Percentiles rank a stretch among this genome's conserved stretches.
Evolutionary conservation across 1,140 invertebrate species (phyloP).

Genomic region (Hyles vespertilio): DNA sequence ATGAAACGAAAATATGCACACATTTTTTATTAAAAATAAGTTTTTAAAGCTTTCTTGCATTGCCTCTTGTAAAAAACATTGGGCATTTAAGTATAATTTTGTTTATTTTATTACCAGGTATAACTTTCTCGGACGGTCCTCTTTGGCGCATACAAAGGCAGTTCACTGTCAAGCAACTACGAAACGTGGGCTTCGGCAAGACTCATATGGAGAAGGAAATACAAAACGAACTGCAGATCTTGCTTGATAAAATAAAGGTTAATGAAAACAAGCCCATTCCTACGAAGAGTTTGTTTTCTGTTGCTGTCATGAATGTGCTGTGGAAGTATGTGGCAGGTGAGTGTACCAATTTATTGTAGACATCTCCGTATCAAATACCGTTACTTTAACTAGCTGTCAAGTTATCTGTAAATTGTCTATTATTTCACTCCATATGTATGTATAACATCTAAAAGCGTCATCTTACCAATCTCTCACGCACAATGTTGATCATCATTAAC

Average conservation of each 20-base stretch:
- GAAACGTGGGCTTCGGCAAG: constrained; percentile 85
- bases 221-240: constrained; percentile 76
- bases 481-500: no score
- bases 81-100: background rate
- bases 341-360: constrained; percentile 1
- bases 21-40: no score
- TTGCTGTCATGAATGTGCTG: constrained; percentile 83
- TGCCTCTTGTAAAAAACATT: no score
- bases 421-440: no score
- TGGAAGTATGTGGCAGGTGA: constrained; percentile 85
- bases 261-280: constrained; percentile 52
- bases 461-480: no score
- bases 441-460: no score
- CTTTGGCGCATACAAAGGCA: constrained; percentile 85
- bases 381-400: no score
- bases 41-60: no score
- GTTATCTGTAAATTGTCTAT: no score
- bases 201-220: constrained; percentile 84
- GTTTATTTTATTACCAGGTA: constrained; percentile 63
- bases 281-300: constrained; percentile 70
- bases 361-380: no score
- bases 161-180: constrained; percentile 83
- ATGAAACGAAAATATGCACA: no score
- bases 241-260: constrained; percentile 71
- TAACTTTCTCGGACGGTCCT: constrained; percentile 85